These are phyloP conservation scores for Ginglymostoma cirratum DNA, from an alignment of 2,113 vertebrate genomes.

Conservation along the genomic window DNA sequence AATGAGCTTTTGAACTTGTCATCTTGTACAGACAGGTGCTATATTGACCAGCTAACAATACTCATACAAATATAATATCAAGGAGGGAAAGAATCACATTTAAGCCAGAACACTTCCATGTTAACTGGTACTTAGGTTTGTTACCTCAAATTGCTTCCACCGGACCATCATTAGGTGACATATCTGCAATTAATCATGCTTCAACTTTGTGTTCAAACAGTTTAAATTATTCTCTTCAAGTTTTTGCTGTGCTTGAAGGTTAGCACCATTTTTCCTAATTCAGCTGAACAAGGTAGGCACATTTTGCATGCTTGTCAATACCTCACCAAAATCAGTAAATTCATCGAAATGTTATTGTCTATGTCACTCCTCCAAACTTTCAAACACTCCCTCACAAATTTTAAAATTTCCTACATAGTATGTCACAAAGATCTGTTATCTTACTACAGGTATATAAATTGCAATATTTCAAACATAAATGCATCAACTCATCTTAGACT, in stretches of 20 bases:
- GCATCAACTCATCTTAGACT: background rate
- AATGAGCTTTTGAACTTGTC: background rate
- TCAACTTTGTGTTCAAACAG: background rate
- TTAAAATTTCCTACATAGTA: background rate
- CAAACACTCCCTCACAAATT: background rate
- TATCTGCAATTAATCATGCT: background rate
- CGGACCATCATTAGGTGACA: background rate
- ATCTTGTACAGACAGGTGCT: background rate
- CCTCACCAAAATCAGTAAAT: background rate
- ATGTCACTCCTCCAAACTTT: background rate
- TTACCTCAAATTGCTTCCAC: background rate
- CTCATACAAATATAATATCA: background rate
- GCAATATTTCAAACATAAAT: background rate
- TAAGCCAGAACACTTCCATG: background rate
- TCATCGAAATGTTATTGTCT: background rate
- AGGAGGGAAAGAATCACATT: background rate
- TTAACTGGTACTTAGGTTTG: background rate
- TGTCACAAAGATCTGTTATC: background rate
- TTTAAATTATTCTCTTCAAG: background rate
- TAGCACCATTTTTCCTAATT: background rate
- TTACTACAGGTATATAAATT: background rate
- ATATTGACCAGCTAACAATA: background rate
- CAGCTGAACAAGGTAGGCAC: background rate
- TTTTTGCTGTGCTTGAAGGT: background rate
- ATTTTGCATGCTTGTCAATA: too few relatives aligned